Evolutionary conservation across 2,113 vertebrate species (phyloP), one percentile per base, ranked within the genome.

Genomic region (Herpailurus yagouaroundi): DNA sequence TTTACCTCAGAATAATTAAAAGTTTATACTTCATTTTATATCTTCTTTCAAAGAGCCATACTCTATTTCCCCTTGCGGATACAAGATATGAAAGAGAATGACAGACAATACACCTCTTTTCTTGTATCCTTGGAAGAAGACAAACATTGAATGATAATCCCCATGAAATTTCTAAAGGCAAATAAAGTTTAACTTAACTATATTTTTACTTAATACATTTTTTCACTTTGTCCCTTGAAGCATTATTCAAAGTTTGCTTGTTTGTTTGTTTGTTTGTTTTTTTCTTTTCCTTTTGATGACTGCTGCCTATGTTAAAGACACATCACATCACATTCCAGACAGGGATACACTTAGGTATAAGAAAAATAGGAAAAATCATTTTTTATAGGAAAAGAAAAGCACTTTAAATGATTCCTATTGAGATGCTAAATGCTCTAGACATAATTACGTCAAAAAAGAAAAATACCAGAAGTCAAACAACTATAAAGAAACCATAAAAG

Each of bases 1-100:
- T 92, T 87, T 68, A 94, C 31, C 23, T 74, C 36, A 88, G 92
- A 96, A 93, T 82, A 94, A 15, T 6, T 91, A 45, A 27, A 89
- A 83, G 68, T 55, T 90, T 73, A 18, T 45, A 86, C 33, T 50
- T 92, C 29, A 94, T 74, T 90, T 82, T 84, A 23, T 50, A 48
- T 66, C n/a, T 91, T 87, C 63, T 92, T 82, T 27, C 38, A 74
- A 82, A 92, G 66, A 36, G 27, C 23, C 16, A 87, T 23, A 69
- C 3, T 64, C 89, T 31, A 87, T 81, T 86, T 85, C 69, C 6
- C 66, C 60, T 73, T 86, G 23, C 48, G 83, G 52, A 29, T 89
- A 1, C 29, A 91, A 55, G 41, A 60, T 63, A 45, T 23, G 4
- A 89, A 13, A 77, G 50, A 93, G 23, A 77, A 41, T 85, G 71